Evolutionary conservation across 2,888 invertebrate species (phyloP).

Genomic region (Drosophila infuscata): DNA sequence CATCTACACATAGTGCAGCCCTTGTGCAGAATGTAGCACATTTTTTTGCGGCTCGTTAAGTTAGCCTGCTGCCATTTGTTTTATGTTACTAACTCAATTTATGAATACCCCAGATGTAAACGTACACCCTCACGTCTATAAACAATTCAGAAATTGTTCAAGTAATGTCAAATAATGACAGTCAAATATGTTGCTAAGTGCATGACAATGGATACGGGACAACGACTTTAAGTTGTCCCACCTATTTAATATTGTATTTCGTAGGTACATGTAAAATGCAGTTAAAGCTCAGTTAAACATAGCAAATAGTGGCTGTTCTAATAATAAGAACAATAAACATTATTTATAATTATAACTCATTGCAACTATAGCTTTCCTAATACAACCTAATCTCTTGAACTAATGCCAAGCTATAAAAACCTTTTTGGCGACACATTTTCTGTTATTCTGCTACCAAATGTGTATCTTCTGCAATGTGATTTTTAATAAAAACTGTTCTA

Average conservation of each 20-base stretch:
- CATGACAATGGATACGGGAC: neutral
- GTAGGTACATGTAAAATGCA: neutral
- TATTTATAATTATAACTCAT: neutral
- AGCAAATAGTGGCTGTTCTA: neutral
- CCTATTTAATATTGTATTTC: neutral
- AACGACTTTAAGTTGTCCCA: no score
- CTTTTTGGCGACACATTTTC: neutral
- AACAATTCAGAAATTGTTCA: slow-evolving; percentile 9
- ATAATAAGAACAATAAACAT: neutral
- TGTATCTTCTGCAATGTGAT: neutral
- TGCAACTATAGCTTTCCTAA: neutral
- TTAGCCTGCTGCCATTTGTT: slow-evolving; percentile 71
- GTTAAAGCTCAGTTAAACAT: neutral
- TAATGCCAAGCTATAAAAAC: neutral
- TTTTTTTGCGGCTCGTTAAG: slow-evolving; percentile 67
- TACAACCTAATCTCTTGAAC: neutral
- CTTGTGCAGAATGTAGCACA: slow-evolving; percentile 30
- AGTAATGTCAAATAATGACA: slow-evolving; percentile 14
- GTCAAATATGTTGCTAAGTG: neutral
- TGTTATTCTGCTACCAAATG: neutral
- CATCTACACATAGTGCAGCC: slow-evolving; percentile 1
- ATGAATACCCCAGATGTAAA: slow-evolving; percentile 45
- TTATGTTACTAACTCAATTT: slow-evolving; percentile 73
- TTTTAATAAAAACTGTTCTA: neutral
- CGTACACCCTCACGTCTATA: slow-evolving; percentile 20